Evolutionary conservation across 2,888 invertebrate species (phyloP).

Genomic region (Drepanosiphum platanoidis): DNA sequence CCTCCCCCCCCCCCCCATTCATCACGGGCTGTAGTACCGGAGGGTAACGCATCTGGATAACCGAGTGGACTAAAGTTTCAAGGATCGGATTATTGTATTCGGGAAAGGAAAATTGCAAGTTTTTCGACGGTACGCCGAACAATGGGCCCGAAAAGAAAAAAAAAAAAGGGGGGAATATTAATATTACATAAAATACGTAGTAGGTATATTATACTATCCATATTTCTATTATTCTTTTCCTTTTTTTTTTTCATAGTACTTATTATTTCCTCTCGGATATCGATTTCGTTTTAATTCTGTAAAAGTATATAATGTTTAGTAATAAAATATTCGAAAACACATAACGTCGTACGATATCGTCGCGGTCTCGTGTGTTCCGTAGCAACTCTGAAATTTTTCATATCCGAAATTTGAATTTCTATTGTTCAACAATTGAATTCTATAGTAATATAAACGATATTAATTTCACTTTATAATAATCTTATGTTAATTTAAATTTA

Average conservation of each 20-base stretch:
- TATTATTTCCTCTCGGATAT: neutral
- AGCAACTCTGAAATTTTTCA: too few species aligned
- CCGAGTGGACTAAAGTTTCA: conserved; percentile 2
- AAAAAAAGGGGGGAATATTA: neutral
- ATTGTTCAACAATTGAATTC: too few species aligned
- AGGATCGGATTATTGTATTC: neutral
- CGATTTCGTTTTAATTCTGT: neutral
- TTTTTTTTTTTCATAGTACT: neutral
- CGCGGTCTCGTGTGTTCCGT: too few species aligned
- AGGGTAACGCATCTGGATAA: neutral
- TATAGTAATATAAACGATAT: too few species aligned
- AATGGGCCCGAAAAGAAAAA: neutral
- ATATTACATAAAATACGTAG: neutral
- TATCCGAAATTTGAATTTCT: too few species aligned
- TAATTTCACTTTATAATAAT: too few species aligned
- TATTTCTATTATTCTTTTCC: neutral
- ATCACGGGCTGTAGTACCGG: neutral
- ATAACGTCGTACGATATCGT: too few species aligned
- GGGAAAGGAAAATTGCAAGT: conserved; percentile 2
- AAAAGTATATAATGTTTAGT: neutral
- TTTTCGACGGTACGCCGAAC: neutral
- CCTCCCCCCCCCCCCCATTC: too few species aligned
- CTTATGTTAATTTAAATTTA: too few species aligned
- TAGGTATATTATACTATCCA: too few species aligned
- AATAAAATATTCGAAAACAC: too few species aligned